phyloP scores from a whole-genome alignment of 1,140 invertebrate species.

The Armadillidium nasatum region DNA sequence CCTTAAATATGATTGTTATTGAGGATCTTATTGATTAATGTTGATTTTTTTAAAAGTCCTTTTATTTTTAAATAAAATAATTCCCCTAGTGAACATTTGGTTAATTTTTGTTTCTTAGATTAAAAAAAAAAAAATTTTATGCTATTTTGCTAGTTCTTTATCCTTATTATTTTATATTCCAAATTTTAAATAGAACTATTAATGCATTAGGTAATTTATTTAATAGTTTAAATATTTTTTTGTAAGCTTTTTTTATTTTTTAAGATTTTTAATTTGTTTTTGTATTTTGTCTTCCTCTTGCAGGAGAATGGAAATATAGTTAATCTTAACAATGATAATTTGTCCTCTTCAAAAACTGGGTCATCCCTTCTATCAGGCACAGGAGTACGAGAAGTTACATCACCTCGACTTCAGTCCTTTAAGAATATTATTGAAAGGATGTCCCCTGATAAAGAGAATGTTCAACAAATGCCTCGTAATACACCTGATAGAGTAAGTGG shows the following conservation, averaged over 20 bases:
- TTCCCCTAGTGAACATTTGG: too few relatives aligned
- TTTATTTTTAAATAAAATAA: too few relatives aligned
- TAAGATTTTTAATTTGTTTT: background rate
- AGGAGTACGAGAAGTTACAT: constrained; percentile 34
- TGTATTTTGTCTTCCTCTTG: background rate
- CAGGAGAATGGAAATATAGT: constrained; percentile 27
- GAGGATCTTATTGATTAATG: too few relatives aligned
- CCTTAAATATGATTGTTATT: too few relatives aligned
- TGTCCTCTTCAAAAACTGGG: background rate
- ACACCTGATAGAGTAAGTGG: constrained; percentile 32
- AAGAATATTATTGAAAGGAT: constrained; percentile 42
- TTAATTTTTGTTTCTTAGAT: too few relatives aligned
- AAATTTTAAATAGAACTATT: too few relatives aligned
- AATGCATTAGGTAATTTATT: background rate
- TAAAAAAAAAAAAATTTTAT: too few relatives aligned
- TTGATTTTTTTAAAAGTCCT: too few relatives aligned
- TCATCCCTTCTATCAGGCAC: background rate
- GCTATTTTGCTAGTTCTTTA: too few relatives aligned
- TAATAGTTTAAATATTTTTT: background rate
- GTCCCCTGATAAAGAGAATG: constrained; percentile 38
- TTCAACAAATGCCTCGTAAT: constrained; percentile 11
- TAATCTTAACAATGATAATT: background rate
- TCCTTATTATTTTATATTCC: too few relatives aligned
- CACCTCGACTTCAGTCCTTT: constrained; percentile 36
- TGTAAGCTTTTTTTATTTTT: background rate